Percentiles rank a stretch among this genome's conserved stretches.
These are phyloP conservation scores for Merops nubicus DNA, from an alignment of 2,113 vertebrate genomes.

Conservation along the genomic window DNA sequence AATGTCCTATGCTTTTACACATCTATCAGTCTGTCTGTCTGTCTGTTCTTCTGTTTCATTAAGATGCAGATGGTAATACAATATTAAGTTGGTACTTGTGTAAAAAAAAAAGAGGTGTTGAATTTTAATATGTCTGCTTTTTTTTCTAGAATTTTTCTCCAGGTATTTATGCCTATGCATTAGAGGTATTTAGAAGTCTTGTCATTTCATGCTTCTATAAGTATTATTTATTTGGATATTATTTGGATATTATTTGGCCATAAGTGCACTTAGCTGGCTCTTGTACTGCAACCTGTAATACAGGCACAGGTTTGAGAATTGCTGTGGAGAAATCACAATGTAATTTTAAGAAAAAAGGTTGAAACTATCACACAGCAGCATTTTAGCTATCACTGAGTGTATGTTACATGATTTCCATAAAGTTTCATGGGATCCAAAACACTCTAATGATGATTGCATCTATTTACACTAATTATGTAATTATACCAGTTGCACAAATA, in stretches of 20 bases:
- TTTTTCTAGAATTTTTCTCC: background rate
- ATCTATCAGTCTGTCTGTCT: background rate
- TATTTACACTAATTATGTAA: conserved; percentile 65
- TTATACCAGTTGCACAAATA: conserved; percentile 50
- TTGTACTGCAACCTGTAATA: background rate
- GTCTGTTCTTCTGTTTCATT: background rate
- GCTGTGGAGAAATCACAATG: background rate
- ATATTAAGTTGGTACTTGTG: background rate
- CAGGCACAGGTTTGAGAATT: background rate
- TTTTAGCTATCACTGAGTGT: background rate
- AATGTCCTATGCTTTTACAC: background rate
- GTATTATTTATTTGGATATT: too few species aligned
- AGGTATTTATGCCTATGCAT: background rate
- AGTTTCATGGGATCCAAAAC: conserved; percentile 42
- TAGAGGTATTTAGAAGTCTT: background rate
- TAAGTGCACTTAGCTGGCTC: background rate
- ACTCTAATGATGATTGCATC: conserved; percentile 34
- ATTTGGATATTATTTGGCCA: background rate
- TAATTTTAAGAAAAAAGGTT: background rate
- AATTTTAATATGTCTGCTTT: background rate
- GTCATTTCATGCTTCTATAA: background rate
- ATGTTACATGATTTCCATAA: conserved; percentile 13
- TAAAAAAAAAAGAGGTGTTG: background rate
- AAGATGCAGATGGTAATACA: background rate
- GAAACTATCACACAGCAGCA: background rate